Conservation (phyloP, 2,113 vertebrate genomes). For the Ondatra zibethicus region DNA sequence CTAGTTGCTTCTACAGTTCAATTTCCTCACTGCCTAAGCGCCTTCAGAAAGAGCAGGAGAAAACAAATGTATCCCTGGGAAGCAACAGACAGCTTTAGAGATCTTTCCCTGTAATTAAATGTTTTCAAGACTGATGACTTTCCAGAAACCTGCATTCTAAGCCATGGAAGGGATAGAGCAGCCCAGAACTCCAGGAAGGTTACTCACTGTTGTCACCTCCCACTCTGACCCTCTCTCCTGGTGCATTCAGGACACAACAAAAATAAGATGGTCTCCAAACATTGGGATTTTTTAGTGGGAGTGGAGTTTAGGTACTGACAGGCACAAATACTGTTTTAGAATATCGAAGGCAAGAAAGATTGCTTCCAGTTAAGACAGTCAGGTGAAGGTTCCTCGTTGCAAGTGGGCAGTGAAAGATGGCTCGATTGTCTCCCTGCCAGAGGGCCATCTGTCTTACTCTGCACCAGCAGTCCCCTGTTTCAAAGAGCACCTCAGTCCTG, state of each 20-base stretch:
- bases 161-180: not conserved
- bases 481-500: not conserved
- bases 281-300: not conserved
- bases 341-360: not conserved
- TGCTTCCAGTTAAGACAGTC: not conserved
- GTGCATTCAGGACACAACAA: not conserved
- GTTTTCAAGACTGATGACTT: constrained; percentile 47
- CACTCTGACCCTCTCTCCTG: not conserved
- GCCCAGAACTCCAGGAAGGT: not conserved
- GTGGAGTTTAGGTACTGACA: not conserved
- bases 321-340: not conserved
- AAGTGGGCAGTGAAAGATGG: not conserved
- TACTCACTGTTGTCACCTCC: not conserved
- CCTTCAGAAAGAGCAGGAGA: constrained; percentile 45
- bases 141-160: not conserved
- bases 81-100: constrained; percentile 37
- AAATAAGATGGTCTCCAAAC: not conserved
- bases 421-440: not conserved
- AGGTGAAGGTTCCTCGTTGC: not conserved
- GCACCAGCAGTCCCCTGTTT: not conserved
- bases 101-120: constrained; percentile 59
- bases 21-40: constrained; percentile 49
- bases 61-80: constrained; percentile 54
- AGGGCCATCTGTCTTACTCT: not conserved
- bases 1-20: constrained; percentile 12